These are phyloP conservation scores for Pao palembangensis DNA, from an alignment of 2,113 vertebrate species.

Conservation along the genomic window DNA sequence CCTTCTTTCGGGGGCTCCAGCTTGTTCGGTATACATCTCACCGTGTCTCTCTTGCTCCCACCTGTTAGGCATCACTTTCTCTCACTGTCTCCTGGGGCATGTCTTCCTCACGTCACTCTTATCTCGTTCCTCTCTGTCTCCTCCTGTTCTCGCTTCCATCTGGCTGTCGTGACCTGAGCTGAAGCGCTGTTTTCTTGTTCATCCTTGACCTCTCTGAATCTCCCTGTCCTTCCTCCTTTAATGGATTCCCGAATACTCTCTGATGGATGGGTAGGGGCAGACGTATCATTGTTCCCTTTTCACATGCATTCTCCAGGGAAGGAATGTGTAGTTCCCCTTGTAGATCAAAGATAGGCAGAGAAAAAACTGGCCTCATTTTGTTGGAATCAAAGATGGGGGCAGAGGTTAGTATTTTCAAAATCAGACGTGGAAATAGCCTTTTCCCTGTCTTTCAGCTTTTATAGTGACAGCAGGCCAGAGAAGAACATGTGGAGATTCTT, in stretches of 20 bases:
- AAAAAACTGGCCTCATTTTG: slow-evolving; percentile 24
- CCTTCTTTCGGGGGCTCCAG: neutral
- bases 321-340: slow-evolving; percentile 47
- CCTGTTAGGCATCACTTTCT: slow-evolving; percentile 46
- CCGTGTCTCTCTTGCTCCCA: slow-evolving; percentile 18
- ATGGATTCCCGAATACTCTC: slow-evolving; percentile 26
- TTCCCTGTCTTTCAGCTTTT: slow-evolving; percentile 10
- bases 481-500: slow-evolving; percentile 24
- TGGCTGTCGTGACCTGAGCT: slow-evolving; percentile 20
- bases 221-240: neutral
- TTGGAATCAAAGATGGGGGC: slow-evolving; percentile 11
- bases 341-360: slow-evolving; percentile 24
- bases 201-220: slow-evolving; percentile 16
- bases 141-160: slow-evolving; percentile 11
- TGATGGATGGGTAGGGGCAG: slow-evolving; percentile 34
- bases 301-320: slow-evolving; percentile 34
- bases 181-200: slow-evolving; percentile 7
- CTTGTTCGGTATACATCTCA: slow-evolving; percentile 21
- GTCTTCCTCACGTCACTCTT: slow-evolving; percentile 8
- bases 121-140: slow-evolving; percentile 8
- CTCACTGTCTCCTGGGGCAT: neutral
- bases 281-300: slow-evolving; percentile 31
- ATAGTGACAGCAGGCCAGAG: slow-evolving; percentile 41
- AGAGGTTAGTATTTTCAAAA: slow-evolving; percentile 1
- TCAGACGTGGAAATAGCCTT: neutral